Conservation (phyloP, 2,113 vertebrate genomes). For the Pluvialis apricaria region DNA sequence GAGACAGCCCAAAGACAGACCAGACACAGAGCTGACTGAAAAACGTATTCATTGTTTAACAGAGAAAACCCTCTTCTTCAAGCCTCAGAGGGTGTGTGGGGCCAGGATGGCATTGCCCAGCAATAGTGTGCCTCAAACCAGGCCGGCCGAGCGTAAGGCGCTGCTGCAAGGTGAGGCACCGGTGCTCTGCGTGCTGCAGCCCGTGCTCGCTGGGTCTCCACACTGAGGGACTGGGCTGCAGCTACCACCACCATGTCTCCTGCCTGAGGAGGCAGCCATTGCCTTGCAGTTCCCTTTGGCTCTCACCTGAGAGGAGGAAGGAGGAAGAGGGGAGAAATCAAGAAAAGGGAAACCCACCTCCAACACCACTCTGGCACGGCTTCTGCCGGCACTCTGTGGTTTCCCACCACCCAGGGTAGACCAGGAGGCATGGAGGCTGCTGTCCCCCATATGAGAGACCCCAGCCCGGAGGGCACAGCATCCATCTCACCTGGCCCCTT, state of each 20-base stretch:
- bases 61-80: background rate
- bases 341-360: background rate
- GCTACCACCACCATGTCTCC: background rate
- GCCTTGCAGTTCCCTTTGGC: fast-evolving
- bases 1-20: background rate
- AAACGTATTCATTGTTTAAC: background rate
- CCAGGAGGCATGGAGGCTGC: background rate
- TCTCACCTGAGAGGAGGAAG: slow-evolving; percentile 42
- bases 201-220: fast-evolving
- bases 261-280: background rate
- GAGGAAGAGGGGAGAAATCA: background rate
- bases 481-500: slow-evolving; percentile 48
- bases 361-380: fast-evolving
- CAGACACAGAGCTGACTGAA: background rate
- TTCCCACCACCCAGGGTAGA: fast-evolving
- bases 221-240: background rate
- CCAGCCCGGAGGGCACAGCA: background rate
- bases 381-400: background rate
- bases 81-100: background rate
- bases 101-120: background rate
- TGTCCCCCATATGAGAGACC: fast-evolving
- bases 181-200: background rate
- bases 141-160: fast-evolving
- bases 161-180: background rate
- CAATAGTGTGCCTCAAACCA: background rate